Conservation (phyloP, 2,113 vertebrate genomes). For the Pardalotus punctatus region DNA sequence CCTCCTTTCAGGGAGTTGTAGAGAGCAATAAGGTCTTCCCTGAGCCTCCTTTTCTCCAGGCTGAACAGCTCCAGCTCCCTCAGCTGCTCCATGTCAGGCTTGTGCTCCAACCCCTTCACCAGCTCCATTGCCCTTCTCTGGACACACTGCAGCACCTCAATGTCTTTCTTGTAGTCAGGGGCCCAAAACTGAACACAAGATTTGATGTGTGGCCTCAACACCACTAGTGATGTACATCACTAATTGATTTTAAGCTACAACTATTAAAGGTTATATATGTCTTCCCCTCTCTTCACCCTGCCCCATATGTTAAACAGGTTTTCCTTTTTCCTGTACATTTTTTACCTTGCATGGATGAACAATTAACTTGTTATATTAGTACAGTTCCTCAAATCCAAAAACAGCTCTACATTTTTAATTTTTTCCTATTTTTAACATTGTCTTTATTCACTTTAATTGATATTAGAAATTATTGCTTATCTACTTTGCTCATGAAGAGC, state of each 20-base stretch:
- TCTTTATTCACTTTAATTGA: not conserved
- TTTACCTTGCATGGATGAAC: not conserved
- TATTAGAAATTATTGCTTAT: not conserved
- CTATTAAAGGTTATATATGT: not conserved
- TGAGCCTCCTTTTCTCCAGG: not conserved
- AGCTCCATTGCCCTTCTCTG: not conserved
- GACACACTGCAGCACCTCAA: not conserved
- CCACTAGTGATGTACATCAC: not conserved
- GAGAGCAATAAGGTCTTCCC: not conserved
- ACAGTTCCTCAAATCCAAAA: not conserved
- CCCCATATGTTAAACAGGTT: not conserved
- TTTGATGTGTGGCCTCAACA: not conserved
- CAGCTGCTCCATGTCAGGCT: fast-evolving
- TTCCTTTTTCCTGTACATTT: not conserved
- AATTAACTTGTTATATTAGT: not conserved
- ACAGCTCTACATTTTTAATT: not conserved
- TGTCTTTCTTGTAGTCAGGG: not conserved
- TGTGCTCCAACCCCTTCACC: not conserved
- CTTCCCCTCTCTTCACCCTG: not conserved
- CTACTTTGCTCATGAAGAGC: not conserved
- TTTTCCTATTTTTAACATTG: conserved; percentile 2
- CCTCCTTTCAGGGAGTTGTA: not conserved
- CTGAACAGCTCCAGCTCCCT: not conserved
- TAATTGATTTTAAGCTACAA: not conserved
- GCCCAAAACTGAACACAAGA: not conserved